Conservation (phyloP, 2,888 invertebrate species). For the Caenorhabditis zanzibari region DNA sequence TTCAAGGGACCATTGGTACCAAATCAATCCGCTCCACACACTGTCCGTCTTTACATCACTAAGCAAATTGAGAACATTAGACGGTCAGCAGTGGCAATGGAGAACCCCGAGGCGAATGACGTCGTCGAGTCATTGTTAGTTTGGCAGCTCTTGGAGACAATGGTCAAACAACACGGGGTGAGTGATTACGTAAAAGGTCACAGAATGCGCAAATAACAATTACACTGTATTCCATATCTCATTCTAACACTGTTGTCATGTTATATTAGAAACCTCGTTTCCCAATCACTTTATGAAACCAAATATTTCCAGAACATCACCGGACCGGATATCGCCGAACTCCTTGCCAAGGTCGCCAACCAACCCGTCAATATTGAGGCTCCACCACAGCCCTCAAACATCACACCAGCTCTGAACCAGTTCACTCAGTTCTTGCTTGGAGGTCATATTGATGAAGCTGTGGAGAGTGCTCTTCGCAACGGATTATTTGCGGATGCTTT, state of each 20-base stretch:
- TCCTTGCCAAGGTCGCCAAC: conserved; percentile 68
- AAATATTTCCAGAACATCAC: conserved; percentile 79
- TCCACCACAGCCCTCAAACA: conserved; percentile 56
- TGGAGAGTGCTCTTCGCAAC: conserved; percentile 77
- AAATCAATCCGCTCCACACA: conserved; percentile 51
- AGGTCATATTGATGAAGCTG: conserved; percentile 81
- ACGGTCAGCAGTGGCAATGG: conserved; percentile 74
- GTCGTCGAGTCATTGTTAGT: conserved; percentile 78
- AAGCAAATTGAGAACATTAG: conserved; percentile 76
- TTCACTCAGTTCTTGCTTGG: conserved; percentile 78
- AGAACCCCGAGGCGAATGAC: conserved; percentile 75
- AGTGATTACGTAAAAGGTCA: neutral
- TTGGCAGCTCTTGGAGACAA: conserved; percentile 78
- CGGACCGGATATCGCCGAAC: conserved; percentile 79
- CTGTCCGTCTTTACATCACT: conserved; percentile 76
- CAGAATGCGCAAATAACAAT: neutral
- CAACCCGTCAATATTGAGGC: conserved; percentile 44
- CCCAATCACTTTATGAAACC: no score
- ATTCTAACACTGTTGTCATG: no score
- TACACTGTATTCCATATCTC: neutral
- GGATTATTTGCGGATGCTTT: conserved; percentile 81
- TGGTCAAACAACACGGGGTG: conserved; percentile 78
- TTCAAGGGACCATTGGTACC: conserved; percentile 69
- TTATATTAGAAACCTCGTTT: no score
- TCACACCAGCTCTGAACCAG: conserved; percentile 69